Evolutionary conservation across 2,888 invertebrate genomes (phyloP).

Genomic region (Heliconius charithonia): DNA sequence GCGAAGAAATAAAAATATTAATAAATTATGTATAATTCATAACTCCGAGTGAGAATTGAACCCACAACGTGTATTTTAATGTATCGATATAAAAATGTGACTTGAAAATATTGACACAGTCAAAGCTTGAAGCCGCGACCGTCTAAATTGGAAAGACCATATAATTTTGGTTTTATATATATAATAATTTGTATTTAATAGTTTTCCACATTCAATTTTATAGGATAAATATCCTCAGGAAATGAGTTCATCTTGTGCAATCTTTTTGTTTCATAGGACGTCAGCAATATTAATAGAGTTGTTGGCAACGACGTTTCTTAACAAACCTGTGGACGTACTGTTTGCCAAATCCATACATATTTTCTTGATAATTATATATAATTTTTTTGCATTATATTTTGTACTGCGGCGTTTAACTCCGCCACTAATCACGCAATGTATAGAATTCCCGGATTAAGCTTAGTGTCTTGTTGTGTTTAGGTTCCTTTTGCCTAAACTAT

Average conservation of each 20-base stretch:
- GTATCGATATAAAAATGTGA: background rate
- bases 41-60: too few relatives aligned
- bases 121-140: background rate
- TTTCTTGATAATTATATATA: background rate
- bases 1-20: too few relatives aligned
- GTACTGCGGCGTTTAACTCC: background rate
- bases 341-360: slow-evolving; percentile 3
- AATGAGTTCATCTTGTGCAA: slow-evolving; percentile 35
- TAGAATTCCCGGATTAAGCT: background rate
- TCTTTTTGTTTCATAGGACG: slow-evolving; percentile 27
- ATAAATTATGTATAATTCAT: too few relatives aligned
- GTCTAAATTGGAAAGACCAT: background rate
- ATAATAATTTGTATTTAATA: background rate
- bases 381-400: background rate
- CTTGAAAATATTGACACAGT: background rate
- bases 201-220: slow-evolving; percentile 13
- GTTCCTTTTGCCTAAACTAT: background rate
- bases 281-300: slow-evolving; percentile 35
- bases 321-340: background rate
- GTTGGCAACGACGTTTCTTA: slow-evolving; percentile 40
- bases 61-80: too few relatives aligned
- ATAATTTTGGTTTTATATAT: background rate
- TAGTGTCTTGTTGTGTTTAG: background rate
- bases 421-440: background rate
- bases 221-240: slow-evolving; percentile 32